Evolutionary conservation across 2,797 vertebrate species (phyloP).

Genomic region (Tinamus major): DNA sequence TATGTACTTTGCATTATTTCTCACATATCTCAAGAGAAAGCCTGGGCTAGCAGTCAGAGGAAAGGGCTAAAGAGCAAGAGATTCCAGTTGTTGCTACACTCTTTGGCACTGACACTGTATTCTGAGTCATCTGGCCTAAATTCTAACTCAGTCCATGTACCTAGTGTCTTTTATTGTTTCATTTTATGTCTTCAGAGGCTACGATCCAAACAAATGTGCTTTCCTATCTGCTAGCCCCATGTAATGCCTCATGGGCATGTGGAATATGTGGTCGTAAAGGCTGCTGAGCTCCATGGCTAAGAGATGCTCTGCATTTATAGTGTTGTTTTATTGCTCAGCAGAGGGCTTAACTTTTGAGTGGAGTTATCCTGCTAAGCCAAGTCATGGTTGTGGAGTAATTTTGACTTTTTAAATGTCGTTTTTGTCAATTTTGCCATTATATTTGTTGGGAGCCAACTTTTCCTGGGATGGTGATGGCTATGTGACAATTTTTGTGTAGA

Average conservation of each 20-base stretch:
- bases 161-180: conserved; percentile 55
- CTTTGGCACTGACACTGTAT: conserved; percentile 25
- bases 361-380: neutral
- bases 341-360: neutral
- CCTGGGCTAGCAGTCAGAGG: conserved; percentile 13
- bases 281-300: neutral
- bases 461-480: neutral
- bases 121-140: conserved; percentile 58
- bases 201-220: conserved; percentile 19
- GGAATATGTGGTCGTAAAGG: conserved; percentile 9
- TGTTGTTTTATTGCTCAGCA: conserved; percentile 8
- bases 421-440: neutral
- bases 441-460: neutral
- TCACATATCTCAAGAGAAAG: conserved; percentile 29
- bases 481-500: neutral
- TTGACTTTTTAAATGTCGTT: neutral
- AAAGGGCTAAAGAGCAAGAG: conserved; percentile 9
- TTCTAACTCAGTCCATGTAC: conserved; percentile 44
- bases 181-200: conserved; percentile 54
- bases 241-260: neutral
- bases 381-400: neutral
- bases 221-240: conserved; percentile 9
- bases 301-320: neutral
- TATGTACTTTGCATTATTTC: conserved; percentile 28
- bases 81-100: conserved; percentile 35